These are phyloP conservation scores for Choristoneura fumiferana DNA, from an alignment of 1,140 invertebrate genomes.

Conservation along the genomic window DNA sequence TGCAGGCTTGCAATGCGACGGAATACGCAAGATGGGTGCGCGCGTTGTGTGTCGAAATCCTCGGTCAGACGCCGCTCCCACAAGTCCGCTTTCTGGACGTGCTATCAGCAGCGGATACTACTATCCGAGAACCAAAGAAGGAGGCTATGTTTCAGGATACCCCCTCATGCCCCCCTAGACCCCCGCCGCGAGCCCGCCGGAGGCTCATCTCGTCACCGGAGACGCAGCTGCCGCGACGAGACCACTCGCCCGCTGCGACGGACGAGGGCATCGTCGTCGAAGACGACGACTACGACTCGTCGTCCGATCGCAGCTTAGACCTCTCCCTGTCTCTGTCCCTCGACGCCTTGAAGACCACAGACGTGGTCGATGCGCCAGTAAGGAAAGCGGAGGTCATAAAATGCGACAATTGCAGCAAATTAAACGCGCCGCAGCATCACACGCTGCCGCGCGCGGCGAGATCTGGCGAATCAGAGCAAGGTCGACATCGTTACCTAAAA, in stretches of 20 bases:
- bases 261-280: constrained; percentile 76
- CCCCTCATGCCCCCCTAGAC: constrained; percentile 54
- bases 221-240: constrained; percentile 58
- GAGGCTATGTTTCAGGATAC: constrained; percentile 44
- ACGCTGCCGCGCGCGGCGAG: constrained; percentile 62
- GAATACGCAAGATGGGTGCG: constrained; percentile 71
- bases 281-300: constrained; percentile 76
- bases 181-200: constrained; percentile 62
- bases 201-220: constrained; percentile 60
- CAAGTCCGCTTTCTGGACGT: constrained; percentile 71
- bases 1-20: constrained; percentile 72
- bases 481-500: constrained; percentile 66
- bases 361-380: constrained; percentile 58
- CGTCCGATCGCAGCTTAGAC: constrained; percentile 73
- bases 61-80: constrained; percentile 67
- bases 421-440: constrained; percentile 59
- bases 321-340: constrained; percentile 65
- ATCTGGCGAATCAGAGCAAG: constrained; percentile 54
- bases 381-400: constrained; percentile 62
- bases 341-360: constrained; percentile 62
- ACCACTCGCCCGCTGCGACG: constrained; percentile 69
- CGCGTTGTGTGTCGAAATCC: constrained; percentile 69
- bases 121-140: constrained; percentile 59
- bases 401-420: constrained; percentile 69
- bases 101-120: constrained; percentile 60